Conservation (phyloP, 2,888 invertebrate genomes). For the Stenoptilia bipunctidactyla region DNA sequence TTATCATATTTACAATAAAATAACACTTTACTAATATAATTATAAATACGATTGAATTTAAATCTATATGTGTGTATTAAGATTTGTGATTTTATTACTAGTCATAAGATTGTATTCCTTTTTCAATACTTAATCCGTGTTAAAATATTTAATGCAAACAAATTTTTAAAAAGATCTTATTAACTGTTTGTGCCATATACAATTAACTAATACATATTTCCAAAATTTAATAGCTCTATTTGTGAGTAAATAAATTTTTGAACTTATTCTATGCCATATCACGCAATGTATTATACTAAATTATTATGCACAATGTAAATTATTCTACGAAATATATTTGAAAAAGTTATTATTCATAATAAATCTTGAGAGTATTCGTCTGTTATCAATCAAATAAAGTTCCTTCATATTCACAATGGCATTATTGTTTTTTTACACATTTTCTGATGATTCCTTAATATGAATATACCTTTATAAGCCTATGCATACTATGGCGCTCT, state of each 20-base stretch:
- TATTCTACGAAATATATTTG: slow-evolving; percentile 2
- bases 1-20: too few species aligned
- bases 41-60: neutral
- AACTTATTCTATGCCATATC: slow-evolving; percentile 46
- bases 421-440: too few species aligned
- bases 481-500: too few species aligned
- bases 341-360: slow-evolving; percentile 13
- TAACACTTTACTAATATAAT: neutral
- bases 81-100: slow-evolving; percentile 59
- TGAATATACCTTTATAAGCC: too few species aligned
- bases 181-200: too few species aligned
- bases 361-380: slow-evolving; percentile 41
- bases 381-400: slow-evolving; percentile 65
- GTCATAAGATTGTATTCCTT: slow-evolving; percentile 61
- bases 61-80: slow-evolving; percentile 36
- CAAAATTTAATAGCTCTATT: slow-evolving; percentile 42
- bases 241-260: slow-evolving; percentile 25
- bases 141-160: slow-evolving; percentile 48
- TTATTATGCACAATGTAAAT: slow-evolving; percentile 32
- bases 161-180: slow-evolving; percentile 19
- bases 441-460: too few species aligned
- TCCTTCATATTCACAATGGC: slow-evolving; percentile 46
- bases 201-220: slow-evolving; percentile 39
- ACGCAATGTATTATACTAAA: slow-evolving; percentile 31
- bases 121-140: slow-evolving; percentile 55